Base-by-base conservation (phyloP, 1,140 invertebrate genomes). In the Lepidotrigona ventralis region DNA sequence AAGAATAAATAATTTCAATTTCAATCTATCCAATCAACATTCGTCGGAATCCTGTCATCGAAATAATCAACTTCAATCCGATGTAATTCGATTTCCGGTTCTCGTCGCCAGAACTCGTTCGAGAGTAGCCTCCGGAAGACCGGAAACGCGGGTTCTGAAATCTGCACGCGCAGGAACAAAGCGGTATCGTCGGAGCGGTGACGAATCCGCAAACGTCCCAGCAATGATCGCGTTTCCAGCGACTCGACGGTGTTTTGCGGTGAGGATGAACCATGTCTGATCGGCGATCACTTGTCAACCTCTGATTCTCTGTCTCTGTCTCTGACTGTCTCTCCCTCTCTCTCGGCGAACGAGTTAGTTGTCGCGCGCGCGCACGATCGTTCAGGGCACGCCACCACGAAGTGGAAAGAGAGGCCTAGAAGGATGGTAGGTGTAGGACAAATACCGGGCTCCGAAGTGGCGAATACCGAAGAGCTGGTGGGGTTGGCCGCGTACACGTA, bases 361-460 rank as follows among this genome's bases (percentile, higher is more conserved):
- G 39, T 17, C 2, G 26, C 19, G 63, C 21, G 29, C 76, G 56
- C 51, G 78, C 82, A 68, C 77, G 77, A 12, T 33, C 29, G 51
- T 23, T 39, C 33, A 15, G 68, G 51, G 81, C 86, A 78, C 86
- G 81, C 84, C 79, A 81, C 83, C 77, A 63, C 54, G 66, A 68
- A 56, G 87, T 86, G 86, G 88, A 88, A 70, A 76, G 71, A 74
- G 63, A 66, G 70, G 71, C 54, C 39, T 81, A 79, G 86, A 81
- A 86, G 82, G 78, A 87, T 88, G 84, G 90, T 88, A 88, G 83
- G 87, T 90, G 85, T 87, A 86, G 89, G 88, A 88, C 85, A 90
- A 91, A 84, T 90, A 84, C 80, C 79, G 78, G 79, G 87, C 85
- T 89, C 88, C 77, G 86, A 91, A 91, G 90, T 90, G 90, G 89